Base-by-base conservation (phyloP, 2,113 vertebrate genomes). In the Leptosomus discolor region DNA sequence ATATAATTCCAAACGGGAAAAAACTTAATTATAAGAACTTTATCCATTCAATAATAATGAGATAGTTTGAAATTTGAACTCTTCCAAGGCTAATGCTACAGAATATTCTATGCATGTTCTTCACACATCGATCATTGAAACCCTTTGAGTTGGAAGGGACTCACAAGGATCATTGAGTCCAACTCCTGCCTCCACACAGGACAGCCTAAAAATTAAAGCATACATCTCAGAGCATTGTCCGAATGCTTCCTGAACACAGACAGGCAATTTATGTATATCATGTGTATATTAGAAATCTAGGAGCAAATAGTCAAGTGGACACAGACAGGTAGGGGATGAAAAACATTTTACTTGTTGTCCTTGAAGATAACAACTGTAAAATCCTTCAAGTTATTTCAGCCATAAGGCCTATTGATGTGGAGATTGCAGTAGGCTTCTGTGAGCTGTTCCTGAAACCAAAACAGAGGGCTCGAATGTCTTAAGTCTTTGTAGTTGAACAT, bases 381-480 rank as follows among this genome's bases (percentile, higher is more conserved):
- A 77, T n/a, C 71, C 21, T 41, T 68, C 3, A 81, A 27, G 19
- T 27, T 90, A 30, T 15, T 81, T 69, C 65, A 77, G 30, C 21
- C 15, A 5, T 64, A 50, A 56, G 83, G 6, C 21, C 19, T 7
- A 56, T 6, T 48, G 50, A 45, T 87, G 24, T 9, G n/a, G n/a
- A 79, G 53, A 50, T 19, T 36, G 26, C 36, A 3, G 1, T 60
- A 71, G 41, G 24, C 27, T 85, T 78, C 24, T 53, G 15, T 78
- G 37, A 82, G 43, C 77, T 57, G 24, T 67, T 77, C 15, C 46
- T 86, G 54, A 48, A 81, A 81, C 37, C 45, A 69, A 3, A 71
- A 68, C 2, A 3, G 11, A 12, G 7, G 18, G 2, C 2, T 57
- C 84, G 22, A 94, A 43, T 50, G 32, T 41, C 9, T 0, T 45